phyloP scores from a whole-genome alignment of 1,140 invertebrate genomes.

The Diachasma alloeum region DNA sequence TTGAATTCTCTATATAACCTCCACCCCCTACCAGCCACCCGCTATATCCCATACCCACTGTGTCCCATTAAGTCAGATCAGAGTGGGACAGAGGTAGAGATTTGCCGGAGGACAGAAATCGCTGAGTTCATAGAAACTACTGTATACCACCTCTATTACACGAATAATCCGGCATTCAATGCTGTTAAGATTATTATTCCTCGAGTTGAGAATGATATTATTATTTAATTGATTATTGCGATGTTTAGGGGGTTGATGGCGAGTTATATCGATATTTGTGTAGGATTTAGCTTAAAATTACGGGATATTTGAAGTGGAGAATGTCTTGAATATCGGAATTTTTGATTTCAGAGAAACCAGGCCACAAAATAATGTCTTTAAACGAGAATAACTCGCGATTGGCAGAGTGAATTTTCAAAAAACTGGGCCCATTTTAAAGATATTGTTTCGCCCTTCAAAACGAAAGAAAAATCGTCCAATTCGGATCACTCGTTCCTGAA shows the following conservation, averaged over 20 bases:
- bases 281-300: no score
- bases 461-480: no score
- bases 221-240: constrained; percentile 17
- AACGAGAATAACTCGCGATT: no score
- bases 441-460: no score
- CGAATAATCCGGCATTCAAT: background rate
- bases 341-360: no score
- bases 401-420: no score
- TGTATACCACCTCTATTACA: background rate
- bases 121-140: background rate
- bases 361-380: no score
- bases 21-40: background rate
- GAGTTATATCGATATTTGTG: background rate
- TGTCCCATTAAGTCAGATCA: constrained; percentile 5
- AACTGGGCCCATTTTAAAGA: no score
- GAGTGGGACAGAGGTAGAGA: background rate
- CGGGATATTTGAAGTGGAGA: no score
- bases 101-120: background rate
- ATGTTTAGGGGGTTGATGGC: background rate
- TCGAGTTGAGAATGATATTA: background rate
- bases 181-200: background rate
- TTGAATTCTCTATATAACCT: constrained; percentile 15
- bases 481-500: no score
- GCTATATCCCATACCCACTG: background rate
- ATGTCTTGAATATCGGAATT: no score